Evolutionary conservation across 2,113 vertebrate genomes (phyloP), one percentile per base, ranked within the genome.

Genomic region (Amia ocellicauda): DNA sequence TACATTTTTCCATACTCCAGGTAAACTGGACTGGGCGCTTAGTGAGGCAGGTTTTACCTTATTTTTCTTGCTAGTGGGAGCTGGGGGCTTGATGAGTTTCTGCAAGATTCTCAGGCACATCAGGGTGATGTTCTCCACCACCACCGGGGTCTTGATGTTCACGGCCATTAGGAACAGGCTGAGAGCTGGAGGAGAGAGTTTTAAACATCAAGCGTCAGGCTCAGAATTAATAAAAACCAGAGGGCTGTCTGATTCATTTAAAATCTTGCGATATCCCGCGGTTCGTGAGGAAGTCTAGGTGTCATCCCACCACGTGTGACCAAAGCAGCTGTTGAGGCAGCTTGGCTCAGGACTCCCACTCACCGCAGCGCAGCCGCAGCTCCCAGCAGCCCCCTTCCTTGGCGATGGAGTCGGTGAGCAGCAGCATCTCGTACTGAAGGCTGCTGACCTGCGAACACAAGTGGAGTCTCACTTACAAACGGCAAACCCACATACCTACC

Each of bases 381-480:
- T 99, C 97, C 97, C 97, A 99, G 84, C 97, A 99, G 71, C 92
- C 93, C 73, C 98, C 96, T 53, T 99, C 97, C 73, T 93, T 98
- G 0, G 96, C 96, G 80, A 99, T 99, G 11, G 97, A 99, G 72
- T 99, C 96, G 0, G 96, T 99, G 31, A 99, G 87, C 59, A 99
- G 84, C 78, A 98, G 78, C 96, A 99, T 98, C 66, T 99, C 97
- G 23, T 98, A 98, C 81, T 98, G 96, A 58, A 99, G 91, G 78
- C 94, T 93, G 82, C 95, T 98, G 1, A 97, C 97, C 97, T 99
- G 79, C n/a, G 57, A 51, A n/a, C 41, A 45, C 16, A 67, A 73
- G 22, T 7, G 51, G 0, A 50, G 17, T 74, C 42, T 58, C 4
- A 62, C 27, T 61, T n/a, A 36, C 47, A 42, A 16, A 31, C 0